These are phyloP conservation scores for Spodoptera frugiperda DNA, from an alignment of 1,140 invertebrate species.

Conservation along the genomic window DNA sequence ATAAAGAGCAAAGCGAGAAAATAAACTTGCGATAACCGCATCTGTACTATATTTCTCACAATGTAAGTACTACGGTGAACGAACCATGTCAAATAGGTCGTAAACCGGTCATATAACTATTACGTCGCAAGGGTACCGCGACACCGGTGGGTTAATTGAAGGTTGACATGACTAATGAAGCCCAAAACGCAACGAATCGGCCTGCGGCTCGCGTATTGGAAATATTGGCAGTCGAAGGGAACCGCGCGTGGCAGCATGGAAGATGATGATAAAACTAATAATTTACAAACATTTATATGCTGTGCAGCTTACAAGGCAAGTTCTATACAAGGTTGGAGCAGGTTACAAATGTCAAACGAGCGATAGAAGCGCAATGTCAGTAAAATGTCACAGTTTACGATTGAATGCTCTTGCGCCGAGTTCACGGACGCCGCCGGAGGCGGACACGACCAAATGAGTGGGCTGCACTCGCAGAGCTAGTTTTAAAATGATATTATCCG, in stretches of 20 bases:
- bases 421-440: conserved; percentile 66
- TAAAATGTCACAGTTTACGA: conserved; percentile 82
- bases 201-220: background rate
- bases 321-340: conserved; percentile 65
- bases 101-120: conserved; percentile 67
- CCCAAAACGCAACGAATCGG: conserved; percentile 3
- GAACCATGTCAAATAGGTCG: conserved; percentile 75
- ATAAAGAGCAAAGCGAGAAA: conserved; percentile 83
- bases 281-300: conserved; percentile 56
- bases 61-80: conserved; percentile 69
- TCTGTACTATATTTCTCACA: conserved; percentile 65
- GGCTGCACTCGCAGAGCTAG: conserved; percentile 49
- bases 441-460: conserved; percentile 55
- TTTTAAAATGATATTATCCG: conserved; percentile 50
- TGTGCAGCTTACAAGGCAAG: conserved; percentile 52
- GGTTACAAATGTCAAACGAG: conserved; percentile 70
- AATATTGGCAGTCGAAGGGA: conserved; percentile 2
- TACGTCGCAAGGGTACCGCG: conserved; percentile 65
- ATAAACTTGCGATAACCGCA: conserved; percentile 80
- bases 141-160: conserved; percentile 58
- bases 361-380: conserved; percentile 73
- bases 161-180: conserved; percentile 56
- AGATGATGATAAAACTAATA: conserved; percentile 56
- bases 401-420: conserved; percentile 69
- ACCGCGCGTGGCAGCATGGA: background rate